phyloP scores from a whole-genome alignment of 2,888 invertebrate genomes.

The Melinopterus prodromus region DNA sequence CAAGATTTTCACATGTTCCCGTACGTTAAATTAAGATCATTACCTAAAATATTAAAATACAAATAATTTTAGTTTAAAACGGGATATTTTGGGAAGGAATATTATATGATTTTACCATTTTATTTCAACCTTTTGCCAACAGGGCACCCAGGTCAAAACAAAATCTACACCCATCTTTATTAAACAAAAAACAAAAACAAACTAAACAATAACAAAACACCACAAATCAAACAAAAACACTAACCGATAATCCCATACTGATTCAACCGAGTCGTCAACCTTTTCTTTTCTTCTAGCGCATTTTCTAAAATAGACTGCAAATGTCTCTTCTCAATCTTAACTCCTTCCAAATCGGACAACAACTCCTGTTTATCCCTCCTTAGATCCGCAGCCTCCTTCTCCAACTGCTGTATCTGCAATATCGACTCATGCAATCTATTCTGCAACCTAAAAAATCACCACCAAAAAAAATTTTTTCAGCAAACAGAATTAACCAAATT shows the following conservation, averaged over 20 bases:
- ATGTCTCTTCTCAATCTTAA: slow-evolving; percentile 66
- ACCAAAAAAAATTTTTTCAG: slow-evolving; percentile 26
- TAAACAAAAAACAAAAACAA: background rate
- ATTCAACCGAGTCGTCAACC: slow-evolving; percentile 65
- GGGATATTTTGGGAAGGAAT: background rate
- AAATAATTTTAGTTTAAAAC: background rate
- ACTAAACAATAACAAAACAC: too few relatives aligned
- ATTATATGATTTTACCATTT: background rate
- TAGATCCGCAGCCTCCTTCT: slow-evolving; percentile 60
- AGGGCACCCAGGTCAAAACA: background rate
- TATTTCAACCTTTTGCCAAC: background rate
- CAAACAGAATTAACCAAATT: slow-evolving; percentile 33
- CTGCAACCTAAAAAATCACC: slow-evolving; percentile 51
- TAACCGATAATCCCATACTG: slow-evolving; percentile 68
- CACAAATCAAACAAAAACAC: background rate
- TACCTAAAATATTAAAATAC: too few relatives aligned
- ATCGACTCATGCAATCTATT: slow-evolving; percentile 62
- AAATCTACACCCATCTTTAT: background rate
- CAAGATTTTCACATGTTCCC: too few relatives aligned
- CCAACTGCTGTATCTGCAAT: slow-evolving; percentile 61
- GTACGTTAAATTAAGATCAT: too few relatives aligned
- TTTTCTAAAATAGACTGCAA: slow-evolving; percentile 67
- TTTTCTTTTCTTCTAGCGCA: slow-evolving; percentile 65
- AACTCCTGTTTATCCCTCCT: slow-evolving; percentile 60
- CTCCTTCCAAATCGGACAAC: slow-evolving; percentile 60